Evolutionary conservation across 2,888 invertebrate genomes (phyloP), one percentile per base, ranked within the genome.

Genomic region (Syritta pipiens): DNA sequence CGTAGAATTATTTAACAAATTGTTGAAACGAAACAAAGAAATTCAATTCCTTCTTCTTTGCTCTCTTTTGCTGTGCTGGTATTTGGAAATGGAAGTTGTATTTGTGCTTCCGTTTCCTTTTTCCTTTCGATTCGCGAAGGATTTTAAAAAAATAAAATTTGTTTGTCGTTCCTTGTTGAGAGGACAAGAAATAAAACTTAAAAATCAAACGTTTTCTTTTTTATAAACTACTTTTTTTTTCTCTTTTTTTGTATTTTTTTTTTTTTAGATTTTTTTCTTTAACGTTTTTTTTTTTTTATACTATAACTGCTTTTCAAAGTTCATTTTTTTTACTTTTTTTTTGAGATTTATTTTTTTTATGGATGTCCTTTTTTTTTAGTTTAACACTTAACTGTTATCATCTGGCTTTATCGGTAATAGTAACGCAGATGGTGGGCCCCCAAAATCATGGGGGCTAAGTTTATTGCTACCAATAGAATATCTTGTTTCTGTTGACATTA

Each of bases 371-470:
- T 62, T 48, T 42, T 22, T 20, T 62, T 20, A 35, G 42, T 67
- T 76, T 48, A 57, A 74, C 84, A 82, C 83, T 85, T 85, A 84
- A 84, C 84, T 85, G 42, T 85, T 85, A 82, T 84, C 84, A 82
- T 84, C 82, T 69, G 72, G 75, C 67, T 72, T 72, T 72, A 77
- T 77, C 74, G 77, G 60, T 67, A 77, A 76, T 69, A 76, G 69
- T 81, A 81, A 60, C 48, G 71, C 82, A 81, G 82, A 83, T 83
- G 85, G 87, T 82, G 88, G 87, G 86, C 89, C 89, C 88, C 88
- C 89, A 86, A 88, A 86, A 83, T 85, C 85, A 86, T 88, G 88
- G 88, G 89, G 89, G 88, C 88, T 85, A 84, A 85, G 83, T 83
- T 83, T 85, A 85, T 86, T 68, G 55, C 35, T 71, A 75, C 82